These are phyloP conservation scores for Cygnus olor DNA, from an alignment of 2,797 vertebrate genomes.

Conservation along the genomic window DNA sequence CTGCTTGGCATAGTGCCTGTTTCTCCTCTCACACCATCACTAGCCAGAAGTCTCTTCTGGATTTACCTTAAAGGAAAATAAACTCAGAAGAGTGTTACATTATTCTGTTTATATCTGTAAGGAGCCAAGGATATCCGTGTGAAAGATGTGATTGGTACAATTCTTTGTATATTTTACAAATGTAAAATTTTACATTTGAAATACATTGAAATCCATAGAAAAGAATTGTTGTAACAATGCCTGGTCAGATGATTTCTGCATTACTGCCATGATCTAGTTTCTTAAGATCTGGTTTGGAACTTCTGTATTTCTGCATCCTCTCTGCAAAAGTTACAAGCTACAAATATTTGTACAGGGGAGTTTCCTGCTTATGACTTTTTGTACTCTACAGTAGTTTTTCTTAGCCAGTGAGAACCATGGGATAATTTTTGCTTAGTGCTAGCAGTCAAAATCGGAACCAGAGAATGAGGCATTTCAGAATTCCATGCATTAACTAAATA, in stretches of 20 bases:
- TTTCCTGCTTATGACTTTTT: background rate
- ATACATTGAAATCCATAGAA: background rate
- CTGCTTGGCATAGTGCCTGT: background rate
- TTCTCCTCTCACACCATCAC: background rate
- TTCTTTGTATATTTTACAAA: background rate
- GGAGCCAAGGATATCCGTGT: background rate
- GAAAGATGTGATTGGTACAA: background rate
- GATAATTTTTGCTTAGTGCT: constrained; percentile 4
- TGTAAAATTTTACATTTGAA: background rate
- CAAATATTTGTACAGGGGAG: background rate
- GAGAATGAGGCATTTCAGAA: constrained; percentile 18
- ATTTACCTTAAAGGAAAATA: background rate
- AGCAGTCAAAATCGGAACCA: constrained; percentile 3
- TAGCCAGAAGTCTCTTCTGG: background rate
- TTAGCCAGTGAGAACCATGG: background rate
- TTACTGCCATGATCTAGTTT: background rate
- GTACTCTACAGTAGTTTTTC: background rate
- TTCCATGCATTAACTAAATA: constrained; percentile 43
- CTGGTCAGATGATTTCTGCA: background rate
- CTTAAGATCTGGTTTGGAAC: background rate
- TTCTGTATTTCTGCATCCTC: background rate
- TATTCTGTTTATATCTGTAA: background rate
- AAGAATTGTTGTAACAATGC: background rate
- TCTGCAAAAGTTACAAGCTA: background rate
- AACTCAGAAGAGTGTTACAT: background rate